Conservation (phyloP, 2,113 vertebrate species). For the Arenaria interpres region DNA sequence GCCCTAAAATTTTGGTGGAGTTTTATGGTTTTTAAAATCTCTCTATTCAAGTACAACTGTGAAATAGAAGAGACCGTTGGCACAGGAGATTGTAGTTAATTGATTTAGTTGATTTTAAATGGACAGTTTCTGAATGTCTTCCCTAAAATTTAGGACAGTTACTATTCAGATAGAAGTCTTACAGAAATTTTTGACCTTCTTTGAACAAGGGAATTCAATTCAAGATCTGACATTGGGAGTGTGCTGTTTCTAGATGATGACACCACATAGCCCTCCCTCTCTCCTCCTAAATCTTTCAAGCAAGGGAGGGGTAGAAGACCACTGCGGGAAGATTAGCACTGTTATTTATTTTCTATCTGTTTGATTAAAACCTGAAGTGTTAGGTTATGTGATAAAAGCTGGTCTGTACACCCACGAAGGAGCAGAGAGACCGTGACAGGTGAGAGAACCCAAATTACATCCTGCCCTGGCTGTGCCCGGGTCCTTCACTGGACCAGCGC, state of each 20-base stretch:
- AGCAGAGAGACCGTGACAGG: neutral
- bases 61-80: neutral
- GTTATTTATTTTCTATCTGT: neutral
- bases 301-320: neutral
- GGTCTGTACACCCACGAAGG: neutral
- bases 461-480: neutral
- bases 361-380: neutral
- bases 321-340: neutral
- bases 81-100: neutral
- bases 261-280: accelerated
- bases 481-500: too few relatives aligned
- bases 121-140: neutral
- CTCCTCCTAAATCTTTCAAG: neutral
- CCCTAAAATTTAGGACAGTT: neutral
- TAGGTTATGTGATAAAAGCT: neutral
- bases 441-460: neutral
- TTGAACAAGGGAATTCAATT: neutral
- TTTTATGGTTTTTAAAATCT: neutral
- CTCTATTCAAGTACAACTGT: neutral
- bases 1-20: neutral
- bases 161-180: neutral
- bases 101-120: neutral
- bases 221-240: neutral
- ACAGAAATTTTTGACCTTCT: neutral
- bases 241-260: neutral